These are phyloP conservation scores for Andrena flavipes DNA, from an alignment of 2,888 invertebrate species.

Conservation along the genomic window DNA sequence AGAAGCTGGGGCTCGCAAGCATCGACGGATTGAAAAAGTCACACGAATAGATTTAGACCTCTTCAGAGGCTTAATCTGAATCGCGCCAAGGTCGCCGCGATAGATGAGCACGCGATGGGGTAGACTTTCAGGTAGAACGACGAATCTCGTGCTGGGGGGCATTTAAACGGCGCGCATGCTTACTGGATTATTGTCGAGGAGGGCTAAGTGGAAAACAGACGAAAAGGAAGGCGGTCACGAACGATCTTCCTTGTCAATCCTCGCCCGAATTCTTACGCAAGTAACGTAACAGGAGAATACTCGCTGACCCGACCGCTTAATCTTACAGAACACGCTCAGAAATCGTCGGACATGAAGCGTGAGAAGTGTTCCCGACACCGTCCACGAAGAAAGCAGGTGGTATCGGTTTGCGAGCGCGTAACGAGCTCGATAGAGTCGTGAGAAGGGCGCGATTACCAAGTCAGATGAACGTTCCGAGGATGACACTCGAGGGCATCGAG, in stretches of 20 bases:
- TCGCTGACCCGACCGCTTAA: constrained; percentile 20
- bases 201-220: background rate
- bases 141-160: constrained; percentile 57
- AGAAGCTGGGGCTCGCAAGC: constrained; percentile 13
- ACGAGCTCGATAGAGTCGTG: background rate
- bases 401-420: background rate
- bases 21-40: constrained; percentile 64
- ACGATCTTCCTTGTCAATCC: constrained; percentile 8
- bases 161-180: constrained; percentile 47
- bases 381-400: background rate
- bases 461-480: background rate
- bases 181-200: constrained; percentile 6
- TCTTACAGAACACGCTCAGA: too few relatives aligned
- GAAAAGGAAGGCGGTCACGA: constrained; percentile 18
- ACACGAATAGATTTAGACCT: constrained; percentile 70
- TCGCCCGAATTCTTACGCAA: background rate
- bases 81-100: constrained; percentile 74
- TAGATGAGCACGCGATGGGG: constrained; percentile 77
- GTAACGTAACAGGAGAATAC: constrained; percentile 21
- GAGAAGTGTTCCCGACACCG: background rate
- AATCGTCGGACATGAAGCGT: too few relatives aligned
- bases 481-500: background rate
- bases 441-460: background rate
- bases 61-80: constrained; percentile 66
- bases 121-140: constrained; percentile 65